Percentiles rank a stretch among this genome's conserved stretches.
These are phyloP conservation scores for Spheniscus mendiculus DNA, from an alignment of 2,113 vertebrate genomes.

Conservation along the genomic window DNA sequence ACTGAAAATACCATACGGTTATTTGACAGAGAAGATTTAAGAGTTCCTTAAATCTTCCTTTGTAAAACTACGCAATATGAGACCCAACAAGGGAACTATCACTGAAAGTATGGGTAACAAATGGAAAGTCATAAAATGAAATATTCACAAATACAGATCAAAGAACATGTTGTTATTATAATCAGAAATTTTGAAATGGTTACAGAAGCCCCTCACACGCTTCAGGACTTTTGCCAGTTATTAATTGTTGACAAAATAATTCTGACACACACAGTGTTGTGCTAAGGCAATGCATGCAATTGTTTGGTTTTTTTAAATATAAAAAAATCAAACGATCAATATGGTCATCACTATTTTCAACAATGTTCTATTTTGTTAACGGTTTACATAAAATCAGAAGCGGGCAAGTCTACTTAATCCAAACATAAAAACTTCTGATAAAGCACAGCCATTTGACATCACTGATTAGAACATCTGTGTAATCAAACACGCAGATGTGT, in stretches of 20 bases:
- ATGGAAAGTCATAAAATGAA: not conserved
- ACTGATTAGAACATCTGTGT: not conserved
- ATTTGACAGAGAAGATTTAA: not conserved
- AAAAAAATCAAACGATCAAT: not conserved
- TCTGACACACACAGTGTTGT: not conserved
- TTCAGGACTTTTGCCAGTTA: not conserved
- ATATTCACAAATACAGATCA: not conserved
- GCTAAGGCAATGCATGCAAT: not conserved
- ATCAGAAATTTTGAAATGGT: not conserved
- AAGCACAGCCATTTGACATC: not conserved
- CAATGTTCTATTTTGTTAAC: not conserved
- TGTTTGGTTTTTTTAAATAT: too few species aligned
- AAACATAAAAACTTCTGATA: not conserved
- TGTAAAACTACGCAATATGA: not conserved
- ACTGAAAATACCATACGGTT: not conserved
- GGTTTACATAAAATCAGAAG: not conserved
- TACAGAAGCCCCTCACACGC: not conserved
- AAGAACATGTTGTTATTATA: not conserved
- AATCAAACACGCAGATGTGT: not conserved
- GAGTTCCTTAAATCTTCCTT: not conserved
- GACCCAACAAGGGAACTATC: not conserved
- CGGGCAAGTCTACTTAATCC: not conserved
- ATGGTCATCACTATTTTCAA: not conserved
- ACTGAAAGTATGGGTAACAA: not conserved
- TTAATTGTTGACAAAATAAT: not conserved